Evolutionary conservation across 2,888 invertebrate species (phyloP).

Genomic region (Tenthredo scrophulariae): DNA sequence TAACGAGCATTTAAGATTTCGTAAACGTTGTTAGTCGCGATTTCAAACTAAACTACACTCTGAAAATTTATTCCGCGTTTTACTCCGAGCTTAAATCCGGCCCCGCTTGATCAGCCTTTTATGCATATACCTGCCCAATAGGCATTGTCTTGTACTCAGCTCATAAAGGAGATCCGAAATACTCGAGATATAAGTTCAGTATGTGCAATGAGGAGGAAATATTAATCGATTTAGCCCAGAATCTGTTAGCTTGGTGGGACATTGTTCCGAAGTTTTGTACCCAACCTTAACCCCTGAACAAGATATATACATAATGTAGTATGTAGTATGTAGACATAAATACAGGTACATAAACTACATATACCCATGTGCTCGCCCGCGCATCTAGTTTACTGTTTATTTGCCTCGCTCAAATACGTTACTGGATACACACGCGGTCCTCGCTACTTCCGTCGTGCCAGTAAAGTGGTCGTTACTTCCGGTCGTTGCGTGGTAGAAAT

Average conservation of each 20-base stretch:
- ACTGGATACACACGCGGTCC: constrained; percentile 49
- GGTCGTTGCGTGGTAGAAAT: constrained; percentile 48
- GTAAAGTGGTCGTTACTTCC: constrained; percentile 53
- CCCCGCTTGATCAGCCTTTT: neutral
- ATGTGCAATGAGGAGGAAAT: constrained; percentile 28
- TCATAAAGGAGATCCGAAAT: neutral
- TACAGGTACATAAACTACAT: constrained; percentile 2
- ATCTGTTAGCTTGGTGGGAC: constrained; percentile 24
- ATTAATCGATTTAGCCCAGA: constrained; percentile 27
- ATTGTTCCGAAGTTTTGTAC: constrained; percentile 32
- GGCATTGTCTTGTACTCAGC: neutral
- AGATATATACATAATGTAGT: constrained; percentile 29
- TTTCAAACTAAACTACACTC: neutral
- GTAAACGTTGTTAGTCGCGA: constrained; percentile 5
- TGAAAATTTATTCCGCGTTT: neutral
- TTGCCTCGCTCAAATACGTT: constrained; percentile 52
- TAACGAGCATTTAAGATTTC: neutral
- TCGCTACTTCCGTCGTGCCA: constrained; percentile 49
- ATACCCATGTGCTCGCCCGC: constrained; percentile 43
- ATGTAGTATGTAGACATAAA: constrained; percentile 22
- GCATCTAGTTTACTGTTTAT: constrained; percentile 53
- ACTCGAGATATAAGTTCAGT: neutral
- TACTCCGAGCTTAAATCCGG: neutral
- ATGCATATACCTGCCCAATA: neutral
- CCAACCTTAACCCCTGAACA: constrained; percentile 37